phyloP scores from a whole-genome alignment of 2,113 vertebrate genomes.

The Hypocryptadius cinnamomeus region DNA sequence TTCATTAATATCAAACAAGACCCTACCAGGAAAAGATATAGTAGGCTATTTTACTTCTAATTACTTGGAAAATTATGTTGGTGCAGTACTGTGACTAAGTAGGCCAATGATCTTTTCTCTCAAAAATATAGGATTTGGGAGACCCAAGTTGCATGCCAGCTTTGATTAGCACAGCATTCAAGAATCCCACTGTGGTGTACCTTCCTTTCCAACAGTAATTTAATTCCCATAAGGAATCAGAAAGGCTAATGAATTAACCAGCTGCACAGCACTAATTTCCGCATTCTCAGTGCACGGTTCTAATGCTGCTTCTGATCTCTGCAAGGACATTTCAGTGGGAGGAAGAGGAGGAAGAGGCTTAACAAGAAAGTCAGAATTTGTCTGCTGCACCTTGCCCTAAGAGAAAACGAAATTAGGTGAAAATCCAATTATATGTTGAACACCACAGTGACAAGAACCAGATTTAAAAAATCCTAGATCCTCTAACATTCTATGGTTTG shows the following conservation, averaged over 20 bases:
- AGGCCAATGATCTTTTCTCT: background rate
- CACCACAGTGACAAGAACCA: background rate
- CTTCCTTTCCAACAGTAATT: background rate
- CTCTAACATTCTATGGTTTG: background rate
- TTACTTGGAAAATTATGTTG: background rate
- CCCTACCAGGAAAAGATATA: background rate
- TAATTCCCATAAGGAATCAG: background rate
- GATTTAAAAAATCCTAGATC: background rate
- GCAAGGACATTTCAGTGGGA: background rate
- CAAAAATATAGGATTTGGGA: background rate
- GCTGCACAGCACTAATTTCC: background rate
- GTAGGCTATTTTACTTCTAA: background rate
- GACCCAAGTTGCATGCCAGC: background rate
- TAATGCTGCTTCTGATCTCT: background rate
- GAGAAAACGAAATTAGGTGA: background rate
- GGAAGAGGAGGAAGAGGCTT: background rate
- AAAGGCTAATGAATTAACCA: constrained; percentile 15
- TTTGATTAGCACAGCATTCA: background rate
- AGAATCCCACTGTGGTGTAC: background rate
- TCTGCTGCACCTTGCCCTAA: background rate
- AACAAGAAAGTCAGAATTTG: background rate
- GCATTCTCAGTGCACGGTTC: background rate
- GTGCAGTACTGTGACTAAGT: background rate
- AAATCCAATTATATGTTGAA: background rate
- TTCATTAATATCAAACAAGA: constrained; percentile 25